Evolutionary conservation across 2,797 vertebrate genomes (phyloP).

Genomic region (Neosalanx taihuensis): DNA sequence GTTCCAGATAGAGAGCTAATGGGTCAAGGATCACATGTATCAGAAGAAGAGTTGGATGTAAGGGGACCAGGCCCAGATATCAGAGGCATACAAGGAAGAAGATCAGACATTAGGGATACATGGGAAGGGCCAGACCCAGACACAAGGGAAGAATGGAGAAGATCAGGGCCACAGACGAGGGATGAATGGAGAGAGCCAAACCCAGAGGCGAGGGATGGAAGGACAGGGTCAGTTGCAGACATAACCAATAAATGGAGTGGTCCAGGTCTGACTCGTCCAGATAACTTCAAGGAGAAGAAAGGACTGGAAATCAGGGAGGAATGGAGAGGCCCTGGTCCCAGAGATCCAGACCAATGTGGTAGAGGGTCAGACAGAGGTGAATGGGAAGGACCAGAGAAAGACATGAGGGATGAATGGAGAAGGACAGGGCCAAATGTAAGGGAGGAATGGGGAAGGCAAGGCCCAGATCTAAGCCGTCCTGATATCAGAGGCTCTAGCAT

Average conservation of each 20-base stretch:
- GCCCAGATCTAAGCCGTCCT: slow-evolving; percentile 18
- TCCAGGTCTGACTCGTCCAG: not conserved
- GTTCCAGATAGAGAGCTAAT: slow-evolving; percentile 11
- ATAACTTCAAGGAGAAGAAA: not conserved
- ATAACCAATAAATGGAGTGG: slow-evolving; percentile 1
- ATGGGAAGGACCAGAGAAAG: slow-evolving; percentile 4
- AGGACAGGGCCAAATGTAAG: slow-evolving; percentile 12
- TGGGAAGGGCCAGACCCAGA: slow-evolving; percentile 16
- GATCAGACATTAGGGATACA: slow-evolving; percentile 18
- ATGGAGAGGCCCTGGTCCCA: not conserved
- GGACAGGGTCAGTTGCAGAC: not conserved
- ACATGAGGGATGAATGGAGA: slow-evolving; percentile 9
- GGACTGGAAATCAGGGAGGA: not conserved
- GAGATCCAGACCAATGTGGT: not conserved
- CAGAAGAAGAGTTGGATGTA: not conserved
- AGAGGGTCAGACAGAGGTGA: not conserved
- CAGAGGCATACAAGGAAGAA: slow-evolving; percentile 10
- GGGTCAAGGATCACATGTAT: not conserved
- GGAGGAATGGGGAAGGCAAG: slow-evolving; percentile 20
- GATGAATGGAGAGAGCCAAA: not conserved
- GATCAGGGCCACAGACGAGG: not conserved
- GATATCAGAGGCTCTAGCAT: slow-evolving; percentile 19
- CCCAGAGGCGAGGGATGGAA: not conserved
- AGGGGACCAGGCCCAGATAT: not conserved
- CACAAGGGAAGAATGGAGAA: not conserved